phyloP scores from a whole-genome alignment of 2,113 vertebrate genomes.

The Colistium nudipinnis region DNA sequence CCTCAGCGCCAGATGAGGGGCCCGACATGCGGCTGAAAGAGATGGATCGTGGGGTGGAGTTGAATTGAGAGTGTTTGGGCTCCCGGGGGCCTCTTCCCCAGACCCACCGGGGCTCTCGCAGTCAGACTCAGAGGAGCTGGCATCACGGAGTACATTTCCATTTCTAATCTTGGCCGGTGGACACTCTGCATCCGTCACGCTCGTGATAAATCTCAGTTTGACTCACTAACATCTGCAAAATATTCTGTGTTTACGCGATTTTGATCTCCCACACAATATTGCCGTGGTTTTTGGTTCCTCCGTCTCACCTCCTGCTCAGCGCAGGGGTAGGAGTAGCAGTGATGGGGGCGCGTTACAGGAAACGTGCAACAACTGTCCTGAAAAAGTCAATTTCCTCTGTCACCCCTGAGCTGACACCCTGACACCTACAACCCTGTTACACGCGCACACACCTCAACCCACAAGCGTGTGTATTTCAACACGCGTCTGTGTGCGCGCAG shows the following conservation, averaged over 20 bases:
- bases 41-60: constrained; percentile 8
- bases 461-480: not conserved
- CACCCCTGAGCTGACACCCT: constrained; percentile 39
- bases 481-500: not conserved
- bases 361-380: not conserved
- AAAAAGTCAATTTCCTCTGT: constrained; percentile 48
- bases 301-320: not conserved
- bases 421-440: constrained; percentile 24
- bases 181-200: constrained; percentile 39
- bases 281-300: not conserved
- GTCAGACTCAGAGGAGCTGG: constrained; percentile 33
- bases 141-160: constrained; percentile 44
- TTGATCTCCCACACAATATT: not conserved
- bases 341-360: not conserved
- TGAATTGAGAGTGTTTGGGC: constrained; percentile 35
- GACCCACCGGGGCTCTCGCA: constrained; percentile 25
- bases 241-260: not conserved
- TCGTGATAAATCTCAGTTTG: not conserved
- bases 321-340: not conserved
- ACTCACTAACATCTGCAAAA: not conserved
- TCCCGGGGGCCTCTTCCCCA: constrained; percentile 32
- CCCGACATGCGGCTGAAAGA: constrained; percentile 6
- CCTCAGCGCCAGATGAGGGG: too few relatives aligned
- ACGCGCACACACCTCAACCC: constrained; percentile 7
- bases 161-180: constrained; percentile 46